phyloP scores from a whole-genome alignment of 1,140 invertebrate genomes.

The Trinorchestia longiramus region DNA sequence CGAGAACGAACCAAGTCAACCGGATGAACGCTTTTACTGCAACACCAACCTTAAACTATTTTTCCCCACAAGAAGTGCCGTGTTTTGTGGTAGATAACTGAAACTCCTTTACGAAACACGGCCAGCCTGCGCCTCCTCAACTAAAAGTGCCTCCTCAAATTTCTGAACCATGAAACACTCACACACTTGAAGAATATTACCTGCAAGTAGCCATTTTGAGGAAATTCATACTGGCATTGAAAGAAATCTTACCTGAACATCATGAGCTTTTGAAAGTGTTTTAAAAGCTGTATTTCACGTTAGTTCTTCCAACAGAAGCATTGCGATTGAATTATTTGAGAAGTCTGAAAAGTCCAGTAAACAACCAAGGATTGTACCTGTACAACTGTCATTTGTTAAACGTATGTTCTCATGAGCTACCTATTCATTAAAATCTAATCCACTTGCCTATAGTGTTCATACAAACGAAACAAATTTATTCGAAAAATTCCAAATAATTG shows the following conservation, averaged over 20 bases:
- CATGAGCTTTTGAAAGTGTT: neutral
- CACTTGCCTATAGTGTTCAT: no score
- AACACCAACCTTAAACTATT: neutral
- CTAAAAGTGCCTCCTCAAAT: constrained; percentile 26
- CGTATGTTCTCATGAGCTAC: neutral
- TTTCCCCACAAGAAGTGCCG: constrained; percentile 1
- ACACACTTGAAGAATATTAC: neutral
- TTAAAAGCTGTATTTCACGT: neutral
- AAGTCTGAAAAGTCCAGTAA: neutral
- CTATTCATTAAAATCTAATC: neutral
- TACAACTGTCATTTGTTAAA: no score
- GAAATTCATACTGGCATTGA: neutral
- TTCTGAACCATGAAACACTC: neutral
- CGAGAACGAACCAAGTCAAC: neutral
- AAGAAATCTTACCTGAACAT: neutral
- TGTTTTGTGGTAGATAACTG: constrained; percentile 41
- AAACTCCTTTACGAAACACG: neutral
- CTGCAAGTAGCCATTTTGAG: neutral
- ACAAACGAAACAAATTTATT: no score
- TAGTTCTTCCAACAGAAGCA: neutral
- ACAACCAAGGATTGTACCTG: neutral
- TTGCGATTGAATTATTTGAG: neutral
- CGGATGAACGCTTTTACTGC: neutral
- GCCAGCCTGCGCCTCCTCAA: neutral
- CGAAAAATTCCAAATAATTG: no score